A percentile compares a stretch with the other conserved stretches of the same genome.
Conservation (phyloP, 2,113 vertebrate genomes). For the Dissostichus mawsoni region DNA sequence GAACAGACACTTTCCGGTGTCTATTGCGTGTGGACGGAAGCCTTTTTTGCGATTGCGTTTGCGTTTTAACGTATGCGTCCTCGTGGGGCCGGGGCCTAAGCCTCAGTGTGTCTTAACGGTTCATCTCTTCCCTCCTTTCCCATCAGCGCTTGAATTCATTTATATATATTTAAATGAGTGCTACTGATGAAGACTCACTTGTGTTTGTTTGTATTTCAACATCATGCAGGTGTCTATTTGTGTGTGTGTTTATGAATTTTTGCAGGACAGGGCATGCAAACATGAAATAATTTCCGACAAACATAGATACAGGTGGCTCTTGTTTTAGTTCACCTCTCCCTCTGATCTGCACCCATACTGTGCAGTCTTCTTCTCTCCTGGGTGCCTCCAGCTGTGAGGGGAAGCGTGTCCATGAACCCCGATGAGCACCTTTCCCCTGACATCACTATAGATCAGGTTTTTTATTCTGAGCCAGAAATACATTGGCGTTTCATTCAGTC, state of each 20-base stretch:
- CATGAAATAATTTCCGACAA: not conserved
- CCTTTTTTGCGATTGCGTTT: too few relatives aligned
- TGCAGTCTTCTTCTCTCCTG: too few relatives aligned
- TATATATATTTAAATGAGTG: conserved; percentile 4
- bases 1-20: too few relatives aligned
- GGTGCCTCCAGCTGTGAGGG: conserved; percentile 1
- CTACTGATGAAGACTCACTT: conserved; percentile 5
- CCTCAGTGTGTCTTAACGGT: not conserved
- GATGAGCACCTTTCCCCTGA: not conserved
- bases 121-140: not conserved
- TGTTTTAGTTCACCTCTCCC: not conserved
- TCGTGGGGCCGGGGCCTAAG: too few relatives aligned
- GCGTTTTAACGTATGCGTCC: too few relatives aligned
- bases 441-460: conserved; percentile 7
- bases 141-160: not conserved
- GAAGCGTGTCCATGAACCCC: not conserved
- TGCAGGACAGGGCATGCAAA: not conserved
- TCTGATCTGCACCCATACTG: conserved; percentile 2
- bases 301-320: not conserved
- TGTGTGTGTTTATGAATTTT: not conserved
- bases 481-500: not conserved
- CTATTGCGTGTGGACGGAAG: too few relatives aligned
- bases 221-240: not conserved
- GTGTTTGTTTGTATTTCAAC: conserved; percentile 1
- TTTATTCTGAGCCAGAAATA: not conserved